A percentile compares a stretch with the other conserved stretches of the same genome.
phyloP scores from a whole-genome alignment of 37 sponge, comb jelly and placozoan species.

The Mnemiopsis leidyi region DNA sequence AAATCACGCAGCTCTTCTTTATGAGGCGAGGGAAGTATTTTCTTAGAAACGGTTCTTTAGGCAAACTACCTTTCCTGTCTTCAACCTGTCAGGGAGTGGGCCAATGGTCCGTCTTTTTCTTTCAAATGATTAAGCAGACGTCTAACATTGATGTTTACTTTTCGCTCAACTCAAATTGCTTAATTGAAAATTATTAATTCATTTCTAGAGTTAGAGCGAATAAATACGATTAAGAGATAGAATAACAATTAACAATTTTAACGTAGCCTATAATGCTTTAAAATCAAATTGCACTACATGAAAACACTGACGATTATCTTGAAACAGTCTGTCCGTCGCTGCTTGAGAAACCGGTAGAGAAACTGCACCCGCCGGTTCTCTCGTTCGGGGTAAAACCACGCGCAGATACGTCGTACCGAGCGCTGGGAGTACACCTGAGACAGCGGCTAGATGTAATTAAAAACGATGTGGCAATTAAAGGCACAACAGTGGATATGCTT shows the following conservation, averaged over 20 bases:
- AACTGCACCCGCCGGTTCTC: neutral
- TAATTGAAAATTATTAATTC: too few relatives aligned
- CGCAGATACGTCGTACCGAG: neutral
- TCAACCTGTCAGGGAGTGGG: neutral
- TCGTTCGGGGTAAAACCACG: conserved; percentile 21
- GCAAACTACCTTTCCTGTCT: neutral
- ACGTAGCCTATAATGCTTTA: too few relatives aligned
- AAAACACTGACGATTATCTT: neutral
- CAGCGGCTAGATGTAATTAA: neutral
- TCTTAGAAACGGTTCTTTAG: neutral
- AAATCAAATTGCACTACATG: too few relatives aligned
- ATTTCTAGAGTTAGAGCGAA: too few relatives aligned
- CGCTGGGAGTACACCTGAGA: conserved; percentile 37
- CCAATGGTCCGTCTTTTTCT: neutral
- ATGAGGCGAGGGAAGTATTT: neutral
- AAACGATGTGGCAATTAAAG: too few relatives aligned
- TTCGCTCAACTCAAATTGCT: too few relatives aligned
- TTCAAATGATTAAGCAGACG: too few relatives aligned
- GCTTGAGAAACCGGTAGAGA: conserved; percentile 58
- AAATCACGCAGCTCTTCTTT: neutral
- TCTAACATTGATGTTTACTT: too few relatives aligned
- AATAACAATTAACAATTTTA: too few relatives aligned
- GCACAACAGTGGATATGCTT: too few relatives aligned
- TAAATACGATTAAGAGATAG: too few relatives aligned
- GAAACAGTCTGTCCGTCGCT: conserved; percentile 19